phyloP scores from a whole-genome alignment of 2,113 vertebrate genomes.

The Trematomus loennbergii region DNA sequence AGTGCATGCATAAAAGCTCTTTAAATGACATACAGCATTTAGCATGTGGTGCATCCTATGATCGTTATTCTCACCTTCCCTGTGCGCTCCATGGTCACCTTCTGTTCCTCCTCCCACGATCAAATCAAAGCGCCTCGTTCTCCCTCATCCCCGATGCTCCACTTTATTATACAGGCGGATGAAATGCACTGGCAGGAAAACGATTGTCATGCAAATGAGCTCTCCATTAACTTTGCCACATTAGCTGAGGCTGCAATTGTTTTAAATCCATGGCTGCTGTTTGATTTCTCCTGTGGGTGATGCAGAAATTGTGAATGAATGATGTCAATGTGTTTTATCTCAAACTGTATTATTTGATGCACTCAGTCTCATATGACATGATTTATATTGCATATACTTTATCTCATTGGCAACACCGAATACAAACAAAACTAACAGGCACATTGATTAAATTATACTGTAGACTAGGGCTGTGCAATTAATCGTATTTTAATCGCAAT shows the following conservation, averaged over 20 bases:
- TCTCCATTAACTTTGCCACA: slow-evolving; percentile 53
- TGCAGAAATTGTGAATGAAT: slow-evolving; percentile 21
- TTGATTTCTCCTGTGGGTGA: slow-evolving; percentile 11
- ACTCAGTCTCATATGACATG: too few relatives aligned
- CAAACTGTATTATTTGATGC: not conserved
- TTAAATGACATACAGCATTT: not conserved
- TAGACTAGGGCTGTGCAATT: too few relatives aligned
- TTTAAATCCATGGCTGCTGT: slow-evolving; percentile 29
- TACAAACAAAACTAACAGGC: too few relatives aligned
- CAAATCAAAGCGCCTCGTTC: slow-evolving; percentile 36
- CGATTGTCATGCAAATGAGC: slow-evolving; percentile 73
- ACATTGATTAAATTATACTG: too few relatives aligned
- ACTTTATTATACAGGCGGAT: slow-evolving; percentile 69
- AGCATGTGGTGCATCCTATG: not conserved
- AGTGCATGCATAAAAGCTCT: too few relatives aligned
- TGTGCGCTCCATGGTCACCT: slow-evolving; percentile 55
- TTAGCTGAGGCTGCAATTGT: slow-evolving; percentile 66
- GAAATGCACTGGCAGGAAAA: slow-evolving; percentile 69
- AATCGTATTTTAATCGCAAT: too few relatives aligned
- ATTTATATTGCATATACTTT: too few relatives aligned
- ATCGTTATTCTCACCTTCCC: slow-evolving; percentile 58
- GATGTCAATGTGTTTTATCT: not conserved
- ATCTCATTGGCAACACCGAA: too few relatives aligned
- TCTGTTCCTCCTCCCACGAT: slow-evolving; percentile 30
- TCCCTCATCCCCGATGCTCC: slow-evolving; percentile 12